phyloP scores from a whole-genome alignment of 2,113 vertebrate genomes.

The Rhea americana region DNA sequence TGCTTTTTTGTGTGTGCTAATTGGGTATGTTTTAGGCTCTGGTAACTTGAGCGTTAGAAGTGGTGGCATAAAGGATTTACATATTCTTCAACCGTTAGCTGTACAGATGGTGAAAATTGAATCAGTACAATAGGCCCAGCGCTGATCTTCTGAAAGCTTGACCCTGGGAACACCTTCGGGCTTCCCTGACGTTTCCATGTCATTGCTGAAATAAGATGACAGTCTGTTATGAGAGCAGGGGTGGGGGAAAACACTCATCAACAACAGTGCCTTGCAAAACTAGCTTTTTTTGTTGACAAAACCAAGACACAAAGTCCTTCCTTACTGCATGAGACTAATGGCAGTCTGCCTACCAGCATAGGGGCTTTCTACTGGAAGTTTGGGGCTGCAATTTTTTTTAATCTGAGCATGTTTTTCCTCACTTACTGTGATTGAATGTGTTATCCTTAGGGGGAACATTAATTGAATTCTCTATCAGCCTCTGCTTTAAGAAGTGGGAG shows the following conservation, averaged over 20 bases:
- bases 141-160: neutral
- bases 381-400: neutral
- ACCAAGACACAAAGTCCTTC: neutral
- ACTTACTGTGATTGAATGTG: neutral
- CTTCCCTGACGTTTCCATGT: neutral
- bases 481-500: slow-evolving; percentile 16
- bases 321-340: neutral
- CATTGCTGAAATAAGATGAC: neutral
- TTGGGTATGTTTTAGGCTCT: neutral
- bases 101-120: neutral
- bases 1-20: neutral
- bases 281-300: neutral
- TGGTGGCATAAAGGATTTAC: neutral
- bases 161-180: neutral
- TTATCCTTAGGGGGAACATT: slow-evolving; percentile 25
- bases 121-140: neutral
- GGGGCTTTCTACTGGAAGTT: neutral
- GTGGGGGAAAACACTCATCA: neutral
- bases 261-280: neutral
- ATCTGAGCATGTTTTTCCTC: neutral
- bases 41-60: neutral
- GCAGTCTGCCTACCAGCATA: neutral
- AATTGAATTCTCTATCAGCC: slow-evolving; percentile 64
- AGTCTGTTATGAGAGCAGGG: neutral
- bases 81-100: neutral